phyloP scores from a whole-genome alignment of 2,113 vertebrate genomes.

The Cyprinodon variegatus region DNA sequence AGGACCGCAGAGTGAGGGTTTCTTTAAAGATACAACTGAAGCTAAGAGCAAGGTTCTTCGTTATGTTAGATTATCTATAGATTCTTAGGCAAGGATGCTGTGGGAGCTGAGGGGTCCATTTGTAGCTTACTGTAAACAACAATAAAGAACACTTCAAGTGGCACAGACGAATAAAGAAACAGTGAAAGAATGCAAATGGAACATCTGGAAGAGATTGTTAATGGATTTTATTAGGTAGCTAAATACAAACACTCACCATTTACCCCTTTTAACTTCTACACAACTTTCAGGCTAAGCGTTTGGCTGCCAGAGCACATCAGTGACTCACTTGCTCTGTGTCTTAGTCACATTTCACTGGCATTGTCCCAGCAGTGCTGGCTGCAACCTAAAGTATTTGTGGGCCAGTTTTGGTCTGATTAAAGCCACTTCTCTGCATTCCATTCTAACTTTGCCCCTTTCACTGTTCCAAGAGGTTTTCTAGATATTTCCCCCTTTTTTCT shows the following conservation, averaged over 20 bases:
- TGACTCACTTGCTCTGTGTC: constrained; percentile 51
- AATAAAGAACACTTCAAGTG: not conserved
- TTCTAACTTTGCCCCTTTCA: constrained; percentile 8
- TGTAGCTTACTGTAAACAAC: not conserved
- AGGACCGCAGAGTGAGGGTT: too few relatives aligned
- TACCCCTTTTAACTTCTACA: not conserved
- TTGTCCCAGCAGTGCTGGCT: constrained; percentile 39
- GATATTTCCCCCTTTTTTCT: not conserved
- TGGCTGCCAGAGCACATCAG: constrained; percentile 5
- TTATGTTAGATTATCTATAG: too few relatives aligned
- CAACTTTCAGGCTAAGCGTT: constrained; percentile 11
- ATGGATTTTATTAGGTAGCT: constrained; percentile 30
- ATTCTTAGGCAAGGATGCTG: too few relatives aligned
- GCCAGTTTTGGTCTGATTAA: constrained; percentile 18
- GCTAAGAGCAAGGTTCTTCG: too few relatives aligned
- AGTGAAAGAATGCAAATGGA: not conserved
- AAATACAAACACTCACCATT: constrained; percentile 1
- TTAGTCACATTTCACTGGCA: constrained; percentile 56
- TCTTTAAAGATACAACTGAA: too few relatives aligned
- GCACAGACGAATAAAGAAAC: not conserved
- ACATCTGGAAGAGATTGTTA: constrained; percentile 39
- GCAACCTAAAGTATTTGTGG: constrained; percentile 15
- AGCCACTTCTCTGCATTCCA: constrained; percentile 32
- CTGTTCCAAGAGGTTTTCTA: not conserved
- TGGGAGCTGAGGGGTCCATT: not conserved